phyloP scores from a whole-genome alignment of 2,888 invertebrate genomes.

The Arctia plantaginis region DNA sequence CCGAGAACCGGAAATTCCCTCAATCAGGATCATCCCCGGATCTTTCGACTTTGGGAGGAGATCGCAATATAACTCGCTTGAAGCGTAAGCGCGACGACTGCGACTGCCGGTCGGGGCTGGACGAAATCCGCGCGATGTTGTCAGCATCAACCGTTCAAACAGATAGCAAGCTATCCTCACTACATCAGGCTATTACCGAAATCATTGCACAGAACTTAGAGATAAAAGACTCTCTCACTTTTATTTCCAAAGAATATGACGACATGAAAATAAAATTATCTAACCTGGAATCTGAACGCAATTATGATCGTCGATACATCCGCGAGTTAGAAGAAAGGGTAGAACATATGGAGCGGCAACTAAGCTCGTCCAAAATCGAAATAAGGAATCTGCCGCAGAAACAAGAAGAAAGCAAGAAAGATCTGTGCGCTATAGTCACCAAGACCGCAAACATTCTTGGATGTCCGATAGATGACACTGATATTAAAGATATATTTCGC shows the following conservation, averaged over 20 bases:
- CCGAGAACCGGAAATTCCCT: no score
- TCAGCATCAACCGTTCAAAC: background rate
- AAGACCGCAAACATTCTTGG: background rate
- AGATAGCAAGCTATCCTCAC: background rate
- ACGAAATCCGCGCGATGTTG: constrained; percentile 1
- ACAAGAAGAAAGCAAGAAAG: no score
- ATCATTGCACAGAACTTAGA: background rate
- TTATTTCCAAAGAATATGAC: constrained; percentile 5
- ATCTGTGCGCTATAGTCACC: background rate
- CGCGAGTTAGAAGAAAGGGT: no score
- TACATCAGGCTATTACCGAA: background rate
- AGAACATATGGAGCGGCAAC: constrained; percentile 8
- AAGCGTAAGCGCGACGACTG: constrained; percentile 8
- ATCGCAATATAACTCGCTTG: background rate
- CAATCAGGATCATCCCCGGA: constrained; percentile 4
- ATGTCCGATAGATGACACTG: no score
- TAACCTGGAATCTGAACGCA: no score
- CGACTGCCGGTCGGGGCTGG: background rate
- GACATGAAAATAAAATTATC: no score
- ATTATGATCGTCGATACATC: no score
- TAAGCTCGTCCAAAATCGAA: background rate
- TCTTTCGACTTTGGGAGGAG: background rate
- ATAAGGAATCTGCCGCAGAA: constrained; percentile 10
- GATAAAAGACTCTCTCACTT: constrained; percentile 4
- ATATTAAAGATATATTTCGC: no score